Conservation (phyloP, 2,113 vertebrate species). For the Hydropotes inermis region DNA sequence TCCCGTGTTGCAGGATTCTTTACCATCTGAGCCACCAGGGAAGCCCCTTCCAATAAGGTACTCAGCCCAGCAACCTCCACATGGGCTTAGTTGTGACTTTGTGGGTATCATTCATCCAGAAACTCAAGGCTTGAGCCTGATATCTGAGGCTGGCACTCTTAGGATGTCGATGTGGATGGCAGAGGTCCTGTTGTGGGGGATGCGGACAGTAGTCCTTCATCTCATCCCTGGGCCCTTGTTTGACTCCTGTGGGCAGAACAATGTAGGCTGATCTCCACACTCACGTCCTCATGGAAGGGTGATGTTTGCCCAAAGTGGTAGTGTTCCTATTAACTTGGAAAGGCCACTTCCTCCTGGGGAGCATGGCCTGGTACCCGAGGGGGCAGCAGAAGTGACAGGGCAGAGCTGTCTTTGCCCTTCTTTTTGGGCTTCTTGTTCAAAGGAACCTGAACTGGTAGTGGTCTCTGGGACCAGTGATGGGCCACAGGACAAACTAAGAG, state of each 20-base stretch:
- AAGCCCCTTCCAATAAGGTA: neutral
- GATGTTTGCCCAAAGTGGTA: neutral
- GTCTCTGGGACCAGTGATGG: neutral
- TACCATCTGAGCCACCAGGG: neutral
- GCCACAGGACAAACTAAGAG: neutral
- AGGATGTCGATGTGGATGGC: neutral
- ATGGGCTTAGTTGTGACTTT: neutral
- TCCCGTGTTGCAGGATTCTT: neutral
- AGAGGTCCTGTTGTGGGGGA: neutral
- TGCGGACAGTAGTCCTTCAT: accelerated
- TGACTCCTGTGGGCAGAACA: neutral
- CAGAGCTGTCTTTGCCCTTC: neutral
- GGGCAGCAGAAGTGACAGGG: neutral
- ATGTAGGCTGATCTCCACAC: neutral
- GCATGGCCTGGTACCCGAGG: too few relatives aligned
- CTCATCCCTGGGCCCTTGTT: neutral
- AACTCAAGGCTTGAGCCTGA: neutral
- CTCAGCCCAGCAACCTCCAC: neutral
- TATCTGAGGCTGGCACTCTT: neutral
- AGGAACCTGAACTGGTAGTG: neutral
- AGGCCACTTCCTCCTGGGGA: neutral
- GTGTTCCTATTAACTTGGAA: neutral
- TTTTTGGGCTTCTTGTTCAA: neutral
- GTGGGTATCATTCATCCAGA: neutral
- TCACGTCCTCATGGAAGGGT: neutral